Conservation (phyloP, 1,140 invertebrate genomes). For the Apis laboriosa region DNA sequence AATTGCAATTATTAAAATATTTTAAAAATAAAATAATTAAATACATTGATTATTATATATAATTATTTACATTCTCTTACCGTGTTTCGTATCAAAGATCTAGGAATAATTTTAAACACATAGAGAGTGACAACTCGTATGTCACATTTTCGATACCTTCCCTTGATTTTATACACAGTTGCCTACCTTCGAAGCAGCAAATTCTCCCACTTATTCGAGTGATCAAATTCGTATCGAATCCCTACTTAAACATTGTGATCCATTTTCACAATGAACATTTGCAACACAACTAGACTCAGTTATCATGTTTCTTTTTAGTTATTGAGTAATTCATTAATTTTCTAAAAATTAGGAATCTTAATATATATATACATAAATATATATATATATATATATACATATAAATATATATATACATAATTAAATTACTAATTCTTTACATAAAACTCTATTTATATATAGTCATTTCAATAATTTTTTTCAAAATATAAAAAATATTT, state of each 20-base stretch:
- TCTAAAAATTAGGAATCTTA: too few relatives aligned
- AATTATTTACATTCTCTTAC: not conserved
- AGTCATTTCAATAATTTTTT: too few relatives aligned
- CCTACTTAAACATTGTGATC: not conserved
- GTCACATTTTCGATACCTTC: constrained; percentile 4
- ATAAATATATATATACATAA: too few relatives aligned
- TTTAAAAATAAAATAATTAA: not conserved
- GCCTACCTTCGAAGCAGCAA: constrained; percentile 58
- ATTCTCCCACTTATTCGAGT: not conserved
- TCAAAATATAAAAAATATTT: too few relatives aligned
- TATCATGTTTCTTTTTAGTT: too few relatives aligned
- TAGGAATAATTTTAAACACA: not conserved
- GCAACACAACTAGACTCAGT: not conserved
- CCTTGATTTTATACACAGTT: constrained; percentile 70
- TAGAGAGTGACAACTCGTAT: constrained; percentile 19
- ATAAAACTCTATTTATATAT: too few relatives aligned
- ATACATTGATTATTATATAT: too few relatives aligned
- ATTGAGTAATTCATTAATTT: too few relatives aligned
- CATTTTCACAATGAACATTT: not conserved
- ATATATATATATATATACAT: too few relatives aligned
- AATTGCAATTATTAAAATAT: not conserved
- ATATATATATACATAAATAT: too few relatives aligned
- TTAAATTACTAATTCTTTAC: too few relatives aligned
- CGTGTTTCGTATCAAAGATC: not conserved
- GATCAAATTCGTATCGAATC: not conserved